Evolutionary conservation across 2,113 vertebrate genomes (phyloP).

Genomic region (Azemiops feae): DNA sequence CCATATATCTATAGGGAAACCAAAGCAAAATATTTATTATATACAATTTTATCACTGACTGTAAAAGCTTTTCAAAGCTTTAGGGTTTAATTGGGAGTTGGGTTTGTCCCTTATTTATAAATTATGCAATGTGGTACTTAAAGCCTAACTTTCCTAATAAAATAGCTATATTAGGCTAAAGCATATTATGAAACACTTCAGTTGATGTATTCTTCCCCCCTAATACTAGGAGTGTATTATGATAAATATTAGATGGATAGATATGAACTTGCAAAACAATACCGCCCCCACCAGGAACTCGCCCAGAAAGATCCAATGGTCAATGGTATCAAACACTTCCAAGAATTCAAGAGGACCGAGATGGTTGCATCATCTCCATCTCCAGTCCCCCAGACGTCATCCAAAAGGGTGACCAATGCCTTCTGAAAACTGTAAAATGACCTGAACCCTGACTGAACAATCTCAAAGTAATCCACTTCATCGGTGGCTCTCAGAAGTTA

Average conservation of each 20-base stretch:
- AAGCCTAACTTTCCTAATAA: slow-evolving; percentile 38
- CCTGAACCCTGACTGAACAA: neutral
- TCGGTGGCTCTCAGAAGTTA: neutral
- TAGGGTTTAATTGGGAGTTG: neutral
- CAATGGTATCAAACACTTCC: neutral
- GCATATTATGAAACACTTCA: slow-evolving; percentile 37
- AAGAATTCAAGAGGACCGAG: neutral
- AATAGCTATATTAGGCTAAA: slow-evolving; percentile 17
- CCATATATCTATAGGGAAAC: neutral
- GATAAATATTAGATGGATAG: neutral
- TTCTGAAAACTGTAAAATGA: neutral
- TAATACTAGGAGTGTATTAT: neutral
- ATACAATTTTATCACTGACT: accelerated
- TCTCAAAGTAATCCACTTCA: neutral
- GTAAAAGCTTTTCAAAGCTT: neutral
- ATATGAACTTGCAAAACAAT: neutral
- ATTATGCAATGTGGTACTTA: neutral
- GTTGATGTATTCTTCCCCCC: slow-evolving; percentile 23
- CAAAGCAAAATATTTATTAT: neutral
- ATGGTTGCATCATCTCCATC: neutral
- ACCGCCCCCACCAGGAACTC: neutral
- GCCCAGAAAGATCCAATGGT: neutral
- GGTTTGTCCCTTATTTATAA: slow-evolving; percentile 1
- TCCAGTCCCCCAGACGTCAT: neutral
- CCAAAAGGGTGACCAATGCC: neutral